Conservation (phyloP, 2,888 invertebrate genomes). For the Ennomos quercinarius region DNA sequence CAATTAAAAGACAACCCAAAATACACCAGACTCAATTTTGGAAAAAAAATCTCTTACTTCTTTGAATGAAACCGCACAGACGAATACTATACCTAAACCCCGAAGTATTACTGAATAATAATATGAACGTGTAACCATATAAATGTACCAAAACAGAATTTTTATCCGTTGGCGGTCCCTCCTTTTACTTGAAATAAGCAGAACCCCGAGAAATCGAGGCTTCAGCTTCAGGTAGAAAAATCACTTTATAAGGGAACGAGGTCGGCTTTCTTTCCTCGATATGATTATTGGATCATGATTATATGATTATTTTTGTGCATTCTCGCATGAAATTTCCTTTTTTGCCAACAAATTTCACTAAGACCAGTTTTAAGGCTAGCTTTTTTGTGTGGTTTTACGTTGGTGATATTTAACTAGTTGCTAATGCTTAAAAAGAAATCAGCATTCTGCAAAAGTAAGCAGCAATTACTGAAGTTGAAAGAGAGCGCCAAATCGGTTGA, state of each 20-base stretch:
- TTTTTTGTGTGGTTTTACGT: no score
- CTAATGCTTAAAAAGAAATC: no score
- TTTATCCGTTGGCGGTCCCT: slow-evolving; percentile 41
- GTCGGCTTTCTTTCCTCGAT: slow-evolving; percentile 46
- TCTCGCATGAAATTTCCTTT: slow-evolving; percentile 37
- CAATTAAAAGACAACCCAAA: no score
- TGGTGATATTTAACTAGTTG: no score
- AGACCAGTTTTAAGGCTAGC: neutral
- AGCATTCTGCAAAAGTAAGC: no score
- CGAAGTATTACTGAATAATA: slow-evolving; percentile 30
- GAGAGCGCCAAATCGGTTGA: no score
- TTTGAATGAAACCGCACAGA: no score
- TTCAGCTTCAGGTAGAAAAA: slow-evolving; percentile 55
- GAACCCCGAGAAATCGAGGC: slow-evolving; percentile 46
- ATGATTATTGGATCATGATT: slow-evolving; percentile 65
- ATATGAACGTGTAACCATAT: slow-evolving; percentile 35
- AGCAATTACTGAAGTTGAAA: no score
- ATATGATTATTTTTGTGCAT: slow-evolving; percentile 51
- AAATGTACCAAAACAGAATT: slow-evolving; percentile 38
- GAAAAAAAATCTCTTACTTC: no score
- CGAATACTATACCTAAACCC: neutral
- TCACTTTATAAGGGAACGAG: slow-evolving; percentile 54
- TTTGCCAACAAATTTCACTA: slow-evolving; percentile 16
- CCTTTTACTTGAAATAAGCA: slow-evolving; percentile 58
- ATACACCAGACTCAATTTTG: no score